A percentile compares a stretch with the other conserved stretches of the same genome.
Conservation (phyloP, 2,888 invertebrate genomes). For the Aphodius sticticus region DNA sequence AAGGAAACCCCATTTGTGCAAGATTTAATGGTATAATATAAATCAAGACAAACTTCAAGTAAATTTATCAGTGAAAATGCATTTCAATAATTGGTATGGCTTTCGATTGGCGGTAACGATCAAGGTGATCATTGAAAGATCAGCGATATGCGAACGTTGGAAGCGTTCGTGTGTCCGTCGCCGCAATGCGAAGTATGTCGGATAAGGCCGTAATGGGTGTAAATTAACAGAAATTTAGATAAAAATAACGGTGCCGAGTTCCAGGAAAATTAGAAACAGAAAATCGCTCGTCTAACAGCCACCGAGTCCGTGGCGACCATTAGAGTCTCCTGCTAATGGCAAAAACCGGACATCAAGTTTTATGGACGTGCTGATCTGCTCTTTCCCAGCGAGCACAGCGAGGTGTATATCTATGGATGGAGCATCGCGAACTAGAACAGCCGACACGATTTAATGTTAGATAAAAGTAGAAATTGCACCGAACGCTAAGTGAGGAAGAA, state of each 20-base stretch:
- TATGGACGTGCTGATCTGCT: slow-evolving; percentile 16
- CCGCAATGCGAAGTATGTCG: slow-evolving; percentile 23
- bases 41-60: neutral
- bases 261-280: slow-evolving; percentile 27
- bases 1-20: neutral
- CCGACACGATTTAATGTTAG: slow-evolving; percentile 10
- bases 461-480: slow-evolving; percentile 9
- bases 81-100: slow-evolving; percentile 1
- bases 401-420: neutral
- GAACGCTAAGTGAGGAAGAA: neutral
- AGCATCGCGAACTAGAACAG: neutral
- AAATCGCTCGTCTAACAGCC: slow-evolving; percentile 4
- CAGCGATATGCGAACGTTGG: neutral
- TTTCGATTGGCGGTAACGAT: slow-evolving; percentile 6
- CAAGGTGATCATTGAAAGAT: neutral
- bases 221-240: slow-evolving; percentile 27
- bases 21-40: neutral
- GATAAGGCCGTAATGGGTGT: slow-evolving; percentile 14
- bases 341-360: slow-evolving; percentile 21
- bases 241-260: slow-evolving; percentile 31
- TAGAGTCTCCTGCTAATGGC: slow-evolving; percentile 17
- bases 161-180: neutral
- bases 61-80: neutral
- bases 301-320: slow-evolving; percentile 12
- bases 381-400: neutral